phyloP scores from a whole-genome alignment of 2,113 vertebrate species.

The Oryzias celebensis region DNA sequence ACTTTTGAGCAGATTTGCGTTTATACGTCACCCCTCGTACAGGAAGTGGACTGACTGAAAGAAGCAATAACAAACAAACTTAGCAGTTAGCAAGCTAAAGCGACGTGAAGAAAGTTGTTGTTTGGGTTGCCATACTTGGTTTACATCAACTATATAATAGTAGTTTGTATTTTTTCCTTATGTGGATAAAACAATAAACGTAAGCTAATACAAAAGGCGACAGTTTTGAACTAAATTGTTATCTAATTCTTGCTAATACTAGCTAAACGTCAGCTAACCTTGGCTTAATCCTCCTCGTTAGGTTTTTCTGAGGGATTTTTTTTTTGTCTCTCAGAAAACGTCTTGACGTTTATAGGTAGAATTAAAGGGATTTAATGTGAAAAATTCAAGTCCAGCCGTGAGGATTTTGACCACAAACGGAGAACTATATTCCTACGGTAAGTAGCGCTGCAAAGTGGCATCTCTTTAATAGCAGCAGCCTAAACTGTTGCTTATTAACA shows the following conservation, averaged over 20 bases:
- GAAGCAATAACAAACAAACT: slow-evolving; percentile 56
- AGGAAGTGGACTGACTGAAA: not conserved
- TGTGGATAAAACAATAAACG: not conserved
- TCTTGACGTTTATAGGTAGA: fast-evolving
- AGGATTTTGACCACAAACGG: not conserved
- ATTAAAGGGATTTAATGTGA: not conserved
- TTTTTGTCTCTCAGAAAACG: not conserved
- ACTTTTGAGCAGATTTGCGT: slow-evolving; percentile 9
- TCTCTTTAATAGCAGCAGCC: not conserved
- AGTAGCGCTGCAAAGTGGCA: not conserved
- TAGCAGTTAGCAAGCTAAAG: slow-evolving; percentile 15
- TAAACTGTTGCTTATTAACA: too few relatives aligned
- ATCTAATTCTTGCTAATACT: slow-evolving; percentile 30
- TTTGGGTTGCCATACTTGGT: too few relatives aligned
- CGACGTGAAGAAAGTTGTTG: not conserved
- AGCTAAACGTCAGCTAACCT: slow-evolving; percentile 29
- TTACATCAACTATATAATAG: too few relatives aligned
- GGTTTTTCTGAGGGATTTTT: slow-evolving; percentile 5
- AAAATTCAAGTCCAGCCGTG: not conserved
- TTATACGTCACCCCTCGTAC: not conserved
- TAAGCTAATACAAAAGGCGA: not conserved
- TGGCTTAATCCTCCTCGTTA: slow-evolving; percentile 42
- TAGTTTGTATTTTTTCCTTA: not conserved
- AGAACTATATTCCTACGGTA: slow-evolving; percentile 4
- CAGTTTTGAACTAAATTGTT: not conserved